phyloP scores from a whole-genome alignment of 2,888 invertebrate species.

The Rhaphigaster nebulosa region DNA sequence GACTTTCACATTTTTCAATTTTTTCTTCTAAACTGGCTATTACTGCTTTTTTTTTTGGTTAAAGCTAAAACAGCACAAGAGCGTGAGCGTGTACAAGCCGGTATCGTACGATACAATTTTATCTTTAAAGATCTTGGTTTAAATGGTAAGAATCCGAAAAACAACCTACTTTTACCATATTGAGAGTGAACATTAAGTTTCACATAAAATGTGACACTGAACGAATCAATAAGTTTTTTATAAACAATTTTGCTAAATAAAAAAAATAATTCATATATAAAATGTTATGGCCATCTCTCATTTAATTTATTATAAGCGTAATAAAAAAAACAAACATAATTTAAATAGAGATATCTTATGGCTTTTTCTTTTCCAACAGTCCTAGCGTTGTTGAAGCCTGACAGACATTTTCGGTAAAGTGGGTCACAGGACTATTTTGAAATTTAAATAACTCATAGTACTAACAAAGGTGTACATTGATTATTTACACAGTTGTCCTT shows the following conservation, averaged over 20 bases:
- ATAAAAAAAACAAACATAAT: neutral
- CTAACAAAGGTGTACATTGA: conserved; percentile 34
- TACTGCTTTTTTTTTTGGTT: neutral
- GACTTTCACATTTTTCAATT: conserved; percentile 43
- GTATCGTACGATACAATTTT: neutral
- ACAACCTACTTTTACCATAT: neutral
- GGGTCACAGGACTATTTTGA: conserved; percentile 25
- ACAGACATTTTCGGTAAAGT: conserved; percentile 20
- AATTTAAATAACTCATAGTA: conserved; percentile 38
- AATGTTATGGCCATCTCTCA: neutral
- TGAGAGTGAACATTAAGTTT: too few species aligned
- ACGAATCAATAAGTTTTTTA: too few species aligned
- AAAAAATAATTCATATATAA: too few species aligned
- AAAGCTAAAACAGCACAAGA: neutral
- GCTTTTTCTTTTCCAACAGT: neutral
- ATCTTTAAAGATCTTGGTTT: neutral
- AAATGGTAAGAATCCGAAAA: neutral
- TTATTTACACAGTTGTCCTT: conserved; percentile 37
- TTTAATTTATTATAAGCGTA: neutral
- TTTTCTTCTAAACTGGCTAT: conserved; percentile 31
- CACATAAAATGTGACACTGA: too few species aligned
- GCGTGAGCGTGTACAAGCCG: neutral
- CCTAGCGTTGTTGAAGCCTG: neutral
- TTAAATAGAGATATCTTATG: neutral
- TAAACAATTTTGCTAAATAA: neutral